Conservation (phyloP, 2,113 vertebrate genomes). For the Notarius quadriscutis region DNA sequence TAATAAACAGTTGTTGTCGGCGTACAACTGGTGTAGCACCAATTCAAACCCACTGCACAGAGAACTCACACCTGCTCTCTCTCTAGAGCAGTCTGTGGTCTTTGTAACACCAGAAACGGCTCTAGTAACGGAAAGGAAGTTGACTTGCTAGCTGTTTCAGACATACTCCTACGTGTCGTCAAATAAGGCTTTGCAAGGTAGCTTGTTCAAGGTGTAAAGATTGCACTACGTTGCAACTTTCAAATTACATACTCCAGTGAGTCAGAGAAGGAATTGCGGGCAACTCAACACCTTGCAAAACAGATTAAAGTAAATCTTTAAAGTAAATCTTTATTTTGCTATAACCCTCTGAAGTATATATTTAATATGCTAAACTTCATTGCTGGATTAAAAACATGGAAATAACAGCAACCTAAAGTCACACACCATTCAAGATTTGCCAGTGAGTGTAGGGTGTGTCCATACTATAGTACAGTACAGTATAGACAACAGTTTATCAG, state of each 20-base stretch:
- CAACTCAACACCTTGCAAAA: constrained; percentile 27
- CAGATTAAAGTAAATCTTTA: background rate
- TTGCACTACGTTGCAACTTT: constrained; percentile 59
- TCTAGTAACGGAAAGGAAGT: constrained; percentile 45
- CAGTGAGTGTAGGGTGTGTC: constrained; percentile 17
- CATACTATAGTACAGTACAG: constrained; percentile 7
- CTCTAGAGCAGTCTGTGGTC: constrained; percentile 21
- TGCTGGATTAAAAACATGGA: constrained; percentile 21
- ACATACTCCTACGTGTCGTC: constrained; percentile 30
- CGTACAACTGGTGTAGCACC: constrained; percentile 54
- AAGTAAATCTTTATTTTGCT: background rate
- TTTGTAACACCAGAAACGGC: constrained; percentile 54
- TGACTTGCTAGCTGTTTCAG: constrained; percentile 40
- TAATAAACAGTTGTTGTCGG: constrained; percentile 61
- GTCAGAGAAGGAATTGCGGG: background rate
- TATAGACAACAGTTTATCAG: constrained; percentile 44
- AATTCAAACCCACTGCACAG: constrained; percentile 53
- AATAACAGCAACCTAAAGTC: constrained; percentile 3
- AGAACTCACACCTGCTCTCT: constrained; percentile 43
- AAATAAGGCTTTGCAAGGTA: constrained; percentile 54
- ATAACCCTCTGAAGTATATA: constrained; percentile 21
- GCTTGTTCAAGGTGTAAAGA: constrained; percentile 39
- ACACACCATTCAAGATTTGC: constrained; percentile 21
- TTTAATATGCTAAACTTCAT: constrained; percentile 42
- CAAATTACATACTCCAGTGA: constrained; percentile 43